Conservation (phyloP, 2,888 invertebrate genomes). For the Nemotelus nigrinus region DNA sequence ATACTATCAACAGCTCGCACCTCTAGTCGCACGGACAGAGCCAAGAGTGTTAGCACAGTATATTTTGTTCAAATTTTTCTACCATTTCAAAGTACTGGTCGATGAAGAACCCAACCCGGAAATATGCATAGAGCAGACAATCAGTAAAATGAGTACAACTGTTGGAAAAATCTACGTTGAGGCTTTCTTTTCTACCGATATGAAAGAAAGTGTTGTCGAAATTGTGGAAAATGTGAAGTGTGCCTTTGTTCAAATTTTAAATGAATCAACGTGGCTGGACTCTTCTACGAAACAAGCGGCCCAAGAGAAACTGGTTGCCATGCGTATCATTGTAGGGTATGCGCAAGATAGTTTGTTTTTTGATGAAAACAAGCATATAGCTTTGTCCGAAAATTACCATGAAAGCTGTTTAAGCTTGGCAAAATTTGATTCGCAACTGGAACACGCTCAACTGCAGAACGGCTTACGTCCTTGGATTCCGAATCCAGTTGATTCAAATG, state of each 20-base stretch:
- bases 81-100: constrained; percentile 7
- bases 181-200: not conserved
- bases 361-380: not conserved
- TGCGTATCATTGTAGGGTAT: constrained; percentile 16
- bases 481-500: constrained; percentile 88
- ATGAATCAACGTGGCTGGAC: constrained; percentile 14
- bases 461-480: constrained; percentile 75
- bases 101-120: constrained; percentile 4
- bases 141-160: constrained; percentile 15
- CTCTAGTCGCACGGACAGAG: constrained; percentile 6
- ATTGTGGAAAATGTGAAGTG: constrained; percentile 14
- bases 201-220: not conserved
- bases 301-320: constrained; percentile 2
- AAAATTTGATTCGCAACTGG: constrained; percentile 62
- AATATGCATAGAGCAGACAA: constrained; percentile 5
- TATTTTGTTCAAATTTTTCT: constrained; percentile 30
- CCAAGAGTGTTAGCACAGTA: constrained; percentile 8
- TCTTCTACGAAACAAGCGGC: constrained; percentile 8
- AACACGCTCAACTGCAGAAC: constrained; percentile 74
- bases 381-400: constrained; percentile 3
- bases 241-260: constrained; percentile 18
- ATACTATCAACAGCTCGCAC: constrained; percentile 22
- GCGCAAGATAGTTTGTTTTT: not conserved
- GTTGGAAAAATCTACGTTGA: constrained; percentile 24
- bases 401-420: constrained; percentile 18